phyloP scores from a whole-genome alignment of 2,888 invertebrate species.

The Yponomeuta evonymella region DNA sequence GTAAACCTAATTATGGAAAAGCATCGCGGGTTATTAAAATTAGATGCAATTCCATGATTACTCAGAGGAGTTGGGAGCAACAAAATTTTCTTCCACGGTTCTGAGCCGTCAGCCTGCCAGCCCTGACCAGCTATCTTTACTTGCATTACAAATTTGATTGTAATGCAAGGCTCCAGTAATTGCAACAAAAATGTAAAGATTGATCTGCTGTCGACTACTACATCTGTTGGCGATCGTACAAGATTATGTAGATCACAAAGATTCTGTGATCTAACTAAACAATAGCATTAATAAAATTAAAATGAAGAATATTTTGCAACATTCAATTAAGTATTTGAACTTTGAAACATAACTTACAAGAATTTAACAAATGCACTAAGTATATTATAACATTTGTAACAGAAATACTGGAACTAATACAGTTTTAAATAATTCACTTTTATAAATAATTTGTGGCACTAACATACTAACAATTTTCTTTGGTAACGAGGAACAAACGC shows the following conservation, averaged over 20 bases:
- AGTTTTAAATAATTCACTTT: conserved; percentile 36
- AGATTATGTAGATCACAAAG: background rate
- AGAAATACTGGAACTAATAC: conserved; percentile 58
- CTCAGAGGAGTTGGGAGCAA: no score
- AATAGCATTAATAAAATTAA: no score
- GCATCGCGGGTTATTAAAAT: no score
- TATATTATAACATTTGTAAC: conserved; percentile 35
- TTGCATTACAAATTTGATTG: no score
- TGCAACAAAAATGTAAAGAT: no score
- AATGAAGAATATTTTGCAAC: background rate
- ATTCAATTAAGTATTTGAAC: conserved; percentile 53
- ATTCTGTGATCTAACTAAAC: background rate
- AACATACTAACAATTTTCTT: conserved; percentile 46
- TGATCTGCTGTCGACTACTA: no score
- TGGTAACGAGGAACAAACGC: conserved; percentile 76
- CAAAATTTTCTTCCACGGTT: no score
- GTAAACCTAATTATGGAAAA: no score
- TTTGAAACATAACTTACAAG: conserved; percentile 63
- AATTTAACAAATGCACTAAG: conserved; percentile 58
- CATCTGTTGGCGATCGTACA: background rate
- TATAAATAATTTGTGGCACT: conserved; percentile 35
- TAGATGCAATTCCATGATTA: no score
- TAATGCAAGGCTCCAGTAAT: no score
- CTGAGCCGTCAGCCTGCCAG: no score
- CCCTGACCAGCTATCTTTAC: no score